Percentiles rank a stretch among this genome's conserved stretches.
These are phyloP conservation scores for Protonemura montana DNA, from an alignment of 2,888 invertebrate species.

Conservation along the genomic window DNA sequence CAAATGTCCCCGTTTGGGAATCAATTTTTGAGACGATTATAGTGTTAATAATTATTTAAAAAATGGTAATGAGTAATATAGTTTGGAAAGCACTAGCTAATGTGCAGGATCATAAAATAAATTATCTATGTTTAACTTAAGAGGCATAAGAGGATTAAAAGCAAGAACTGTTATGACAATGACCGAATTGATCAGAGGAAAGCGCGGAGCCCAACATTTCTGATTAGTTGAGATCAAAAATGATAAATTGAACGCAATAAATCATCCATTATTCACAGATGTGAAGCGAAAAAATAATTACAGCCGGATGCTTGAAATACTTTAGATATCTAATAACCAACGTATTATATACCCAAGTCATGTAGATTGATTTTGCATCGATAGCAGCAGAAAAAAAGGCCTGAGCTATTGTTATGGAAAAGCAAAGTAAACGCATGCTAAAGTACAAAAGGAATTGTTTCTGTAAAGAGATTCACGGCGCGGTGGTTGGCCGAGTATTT, in stretches of 20 bases:
- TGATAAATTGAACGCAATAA: neutral
- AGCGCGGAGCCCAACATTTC: neutral
- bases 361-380: neutral
- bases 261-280: neutral
- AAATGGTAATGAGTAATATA: too few relatives aligned
- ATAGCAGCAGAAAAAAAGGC: neutral
- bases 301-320: neutral
- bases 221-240: neutral
- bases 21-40: too few relatives aligned
- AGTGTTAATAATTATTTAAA: too few relatives aligned
- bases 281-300: neutral
- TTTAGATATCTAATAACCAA: too few relatives aligned
- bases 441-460: neutral
- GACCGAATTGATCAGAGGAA: neutral
- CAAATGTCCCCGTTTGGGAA: too few relatives aligned
- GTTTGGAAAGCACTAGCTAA: too few relatives aligned
- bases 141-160: neutral
- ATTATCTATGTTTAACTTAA: too few relatives aligned
- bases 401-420: neutral
- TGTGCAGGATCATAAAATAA: too few relatives aligned
- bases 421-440: neutral
- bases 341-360: neutral
- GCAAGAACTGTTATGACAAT: neutral
- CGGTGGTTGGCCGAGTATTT: too few relatives aligned
- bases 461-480: too few relatives aligned